phyloP scores from a whole-genome alignment of 2,113 vertebrate genomes.

The Dicentrarchus labrax region DNA sequence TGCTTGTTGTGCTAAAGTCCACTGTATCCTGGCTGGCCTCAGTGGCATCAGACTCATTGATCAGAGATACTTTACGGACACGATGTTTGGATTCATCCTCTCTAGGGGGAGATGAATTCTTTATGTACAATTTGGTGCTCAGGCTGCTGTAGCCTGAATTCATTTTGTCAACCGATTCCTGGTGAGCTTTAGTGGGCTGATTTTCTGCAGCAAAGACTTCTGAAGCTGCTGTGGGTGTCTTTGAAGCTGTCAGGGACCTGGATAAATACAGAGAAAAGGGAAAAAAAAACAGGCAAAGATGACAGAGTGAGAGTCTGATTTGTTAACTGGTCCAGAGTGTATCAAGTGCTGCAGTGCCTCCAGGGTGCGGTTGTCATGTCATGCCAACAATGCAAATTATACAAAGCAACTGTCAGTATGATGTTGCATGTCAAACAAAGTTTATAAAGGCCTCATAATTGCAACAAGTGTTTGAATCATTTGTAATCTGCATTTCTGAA shows the following conservation, averaged over 20 bases:
- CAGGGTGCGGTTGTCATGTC: conserved; percentile 28
- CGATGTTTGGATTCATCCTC: conserved; percentile 74
- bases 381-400: conserved; percentile 49
- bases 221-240: neutral
- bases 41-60: conserved; percentile 23
- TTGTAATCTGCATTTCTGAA: neutral
- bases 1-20: conserved; percentile 13
- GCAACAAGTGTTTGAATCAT: neutral
- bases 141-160: conserved; percentile 66
- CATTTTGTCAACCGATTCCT: conserved; percentile 64
- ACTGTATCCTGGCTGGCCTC: neutral
- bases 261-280: neutral
- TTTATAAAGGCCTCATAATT: neutral
- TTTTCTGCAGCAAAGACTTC: conserved; percentile 34
- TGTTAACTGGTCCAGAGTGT: neutral
- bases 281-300: neutral
- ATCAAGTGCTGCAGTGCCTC: neutral
- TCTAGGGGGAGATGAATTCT: neutral
- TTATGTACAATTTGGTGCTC: conserved; percentile 79
- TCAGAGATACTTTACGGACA: conserved; percentile 85
- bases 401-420: conserved; percentile 3
- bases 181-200: neutral
- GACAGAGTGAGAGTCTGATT: neutral
- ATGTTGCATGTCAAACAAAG: neutral
- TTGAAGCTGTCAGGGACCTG: conserved; percentile 56